Evolutionary conservation across 2,797 vertebrate species (phyloP), one percentile per base, ranked within the genome.

Genomic region (Pantherophis alleghaniensis): DNA sequence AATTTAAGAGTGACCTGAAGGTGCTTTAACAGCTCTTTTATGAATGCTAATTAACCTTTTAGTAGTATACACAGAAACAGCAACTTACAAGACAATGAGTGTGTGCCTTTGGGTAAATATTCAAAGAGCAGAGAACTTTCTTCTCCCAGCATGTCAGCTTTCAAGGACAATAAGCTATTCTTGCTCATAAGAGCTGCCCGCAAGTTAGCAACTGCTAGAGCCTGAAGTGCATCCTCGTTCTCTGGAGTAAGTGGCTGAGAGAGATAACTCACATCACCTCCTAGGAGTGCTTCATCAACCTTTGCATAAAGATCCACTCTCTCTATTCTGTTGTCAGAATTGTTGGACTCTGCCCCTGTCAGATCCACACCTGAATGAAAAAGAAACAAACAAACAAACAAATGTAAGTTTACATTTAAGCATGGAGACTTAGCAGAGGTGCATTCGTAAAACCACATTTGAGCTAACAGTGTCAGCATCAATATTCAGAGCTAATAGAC

Each of bases 121-220:
- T 99, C 99, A 69, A 99, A 99, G 93, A 99, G 98, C 94, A 99
- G 98, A 56, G 98, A 98, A 97, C 98, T 99, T 92, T 99, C 99
- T 32, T 99, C 99, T 90, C 98, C 98, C 94, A 99, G 98, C 98
- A 99, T 97, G 95, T 99, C 99, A 0, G 99, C 98, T 95, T 99
- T 99, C 96, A 99, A 98, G 3, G 99, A 99, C 97, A 99, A 97
- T 97, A 99, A 97, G 96, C 99, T 99, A 98, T 99, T 99, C 98
- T 99, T 99, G 93, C 99, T 99, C 98, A 99, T 98, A 96, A 99
- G 98, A 0, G 99, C 99, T 0, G 99, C 99, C 1, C 99, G 98
- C 97, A 99, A 98, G 97, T 99, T 99, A 97, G 99, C 98, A 22
- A 99, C 99, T 0, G 99, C 97, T 91, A 97, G 97, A 90, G 98